Evolutionary conservation across 2,113 vertebrate species (phyloP).

Genomic region (Chloropsis hardwickii): DNA sequence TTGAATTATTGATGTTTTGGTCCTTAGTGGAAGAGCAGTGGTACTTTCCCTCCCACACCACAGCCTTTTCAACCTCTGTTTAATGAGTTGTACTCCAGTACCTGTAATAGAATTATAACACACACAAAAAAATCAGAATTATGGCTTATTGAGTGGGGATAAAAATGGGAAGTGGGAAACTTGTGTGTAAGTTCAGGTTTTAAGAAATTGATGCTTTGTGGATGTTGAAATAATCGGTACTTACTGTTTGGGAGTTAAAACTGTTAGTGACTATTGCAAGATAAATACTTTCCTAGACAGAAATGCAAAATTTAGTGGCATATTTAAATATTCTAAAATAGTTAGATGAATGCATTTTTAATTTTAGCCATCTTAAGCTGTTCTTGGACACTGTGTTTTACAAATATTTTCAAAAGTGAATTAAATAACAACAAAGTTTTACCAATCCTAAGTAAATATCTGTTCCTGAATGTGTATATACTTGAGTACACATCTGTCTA

Average conservation of each 20-base stretch:
- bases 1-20: slow-evolving; percentile 80
- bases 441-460: background rate
- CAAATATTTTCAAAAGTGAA: background rate
- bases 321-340: background rate
- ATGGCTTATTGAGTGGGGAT: background rate
- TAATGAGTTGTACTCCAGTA: background rate
- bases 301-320: background rate
- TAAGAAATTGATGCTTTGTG: background rate
- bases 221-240: background rate
- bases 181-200: background rate
- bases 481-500: background rate
- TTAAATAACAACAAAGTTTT: background rate
- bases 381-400: background rate
- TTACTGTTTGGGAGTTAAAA: background rate
- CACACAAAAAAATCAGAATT: background rate
- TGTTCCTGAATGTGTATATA: background rate
- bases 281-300: background rate
- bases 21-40: slow-evolving; percentile 69
- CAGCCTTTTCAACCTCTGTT: slow-evolving; percentile 44
- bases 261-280: background rate
- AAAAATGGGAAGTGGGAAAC: background rate
- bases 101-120: background rate
- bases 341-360: background rate
- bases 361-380: background rate
- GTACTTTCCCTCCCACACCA: slow-evolving; percentile 52